These are phyloP conservation scores for Epistrophella euchroma DNA, from an alignment of 2,888 invertebrate genomes.

Conservation along the genomic window DNA sequence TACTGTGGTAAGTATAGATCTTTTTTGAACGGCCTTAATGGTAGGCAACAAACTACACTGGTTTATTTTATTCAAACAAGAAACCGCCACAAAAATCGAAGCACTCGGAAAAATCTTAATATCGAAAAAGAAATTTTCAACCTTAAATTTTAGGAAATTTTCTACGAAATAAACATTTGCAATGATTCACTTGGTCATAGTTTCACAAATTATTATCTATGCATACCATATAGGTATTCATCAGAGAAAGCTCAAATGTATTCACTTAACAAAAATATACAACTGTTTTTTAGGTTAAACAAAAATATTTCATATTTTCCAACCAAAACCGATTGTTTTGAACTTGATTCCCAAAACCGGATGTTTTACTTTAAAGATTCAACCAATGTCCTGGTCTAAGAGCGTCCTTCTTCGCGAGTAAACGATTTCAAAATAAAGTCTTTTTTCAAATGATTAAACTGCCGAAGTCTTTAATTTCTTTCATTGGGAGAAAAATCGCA, in stretches of 20 bases:
- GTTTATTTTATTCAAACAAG: conserved; percentile 37
- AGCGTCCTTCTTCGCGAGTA: conserved; percentile 45
- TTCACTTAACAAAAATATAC: conserved; percentile 8
- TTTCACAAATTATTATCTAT: conserved; percentile 1
- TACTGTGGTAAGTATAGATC: conserved; percentile 9
- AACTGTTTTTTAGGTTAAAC: neutral
- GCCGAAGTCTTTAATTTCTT: conserved; percentile 19
- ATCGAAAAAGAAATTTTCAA: conserved; percentile 39
- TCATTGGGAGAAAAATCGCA: conserved; percentile 59
- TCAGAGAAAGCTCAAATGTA: conserved; percentile 44
- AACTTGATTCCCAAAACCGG: neutral
- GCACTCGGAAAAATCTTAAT: conserved; percentile 46
- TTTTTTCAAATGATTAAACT: conserved; percentile 22
- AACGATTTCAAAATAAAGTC: conserved; percentile 57
- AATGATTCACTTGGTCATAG: conserved; percentile 65
- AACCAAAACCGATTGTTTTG: neutral
- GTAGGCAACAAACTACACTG: conserved; percentile 36
- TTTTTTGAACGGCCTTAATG: conserved; percentile 24
- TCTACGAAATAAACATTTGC: conserved; percentile 58
- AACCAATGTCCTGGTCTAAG: conserved; percentile 27
- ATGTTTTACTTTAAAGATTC: neutral
- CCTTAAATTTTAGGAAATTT: conserved; percentile 68
- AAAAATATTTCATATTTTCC: neutral
- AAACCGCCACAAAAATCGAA: conserved; percentile 42
- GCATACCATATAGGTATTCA: neutral